A percentile compares a stretch with the other conserved stretches of the same genome.
phyloP scores from a whole-genome alignment of 2,113 vertebrate genomes.

The Boulengerochromis microlepis region DNA sequence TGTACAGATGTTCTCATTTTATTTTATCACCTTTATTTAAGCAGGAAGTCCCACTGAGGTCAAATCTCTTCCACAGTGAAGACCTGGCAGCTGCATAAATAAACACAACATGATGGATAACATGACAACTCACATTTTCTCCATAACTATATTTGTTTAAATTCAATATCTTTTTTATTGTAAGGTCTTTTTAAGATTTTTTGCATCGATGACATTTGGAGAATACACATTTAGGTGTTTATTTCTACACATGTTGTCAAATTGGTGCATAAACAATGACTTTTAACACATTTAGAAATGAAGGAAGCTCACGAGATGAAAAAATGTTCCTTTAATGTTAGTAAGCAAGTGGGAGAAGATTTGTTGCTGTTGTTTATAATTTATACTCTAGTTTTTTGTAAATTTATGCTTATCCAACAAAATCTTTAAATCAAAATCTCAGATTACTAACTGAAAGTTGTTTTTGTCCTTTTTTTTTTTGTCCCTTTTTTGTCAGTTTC shows the following conservation, averaged over 20 bases:
- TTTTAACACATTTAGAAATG: neutral
- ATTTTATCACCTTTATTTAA: neutral
- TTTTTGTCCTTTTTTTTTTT: neutral
- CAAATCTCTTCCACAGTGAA: neutral
- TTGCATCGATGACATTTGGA: neutral
- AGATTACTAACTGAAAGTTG: neutral
- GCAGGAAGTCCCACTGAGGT: neutral
- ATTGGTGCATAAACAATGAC: neutral
- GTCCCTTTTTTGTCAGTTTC: neutral
- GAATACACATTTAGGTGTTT: neutral
- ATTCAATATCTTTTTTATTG: neutral
- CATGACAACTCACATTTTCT: neutral
- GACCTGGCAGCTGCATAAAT: neutral
- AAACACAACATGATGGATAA: neutral
- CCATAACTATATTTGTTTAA: neutral
- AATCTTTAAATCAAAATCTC: neutral
- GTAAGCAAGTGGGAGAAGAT: neutral
- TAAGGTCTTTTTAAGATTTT: neutral
- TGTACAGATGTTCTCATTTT: neutral
- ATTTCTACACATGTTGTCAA: neutral
- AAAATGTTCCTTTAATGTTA: neutral
- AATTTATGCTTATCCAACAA: neutral
- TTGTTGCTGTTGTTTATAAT: neutral
- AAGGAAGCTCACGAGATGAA: neutral
- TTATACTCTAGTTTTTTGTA: accelerated